These are phyloP conservation scores for Cryptoprocta ferox DNA, from an alignment of 2,797 vertebrate species.

Conservation along the genomic window DNA sequence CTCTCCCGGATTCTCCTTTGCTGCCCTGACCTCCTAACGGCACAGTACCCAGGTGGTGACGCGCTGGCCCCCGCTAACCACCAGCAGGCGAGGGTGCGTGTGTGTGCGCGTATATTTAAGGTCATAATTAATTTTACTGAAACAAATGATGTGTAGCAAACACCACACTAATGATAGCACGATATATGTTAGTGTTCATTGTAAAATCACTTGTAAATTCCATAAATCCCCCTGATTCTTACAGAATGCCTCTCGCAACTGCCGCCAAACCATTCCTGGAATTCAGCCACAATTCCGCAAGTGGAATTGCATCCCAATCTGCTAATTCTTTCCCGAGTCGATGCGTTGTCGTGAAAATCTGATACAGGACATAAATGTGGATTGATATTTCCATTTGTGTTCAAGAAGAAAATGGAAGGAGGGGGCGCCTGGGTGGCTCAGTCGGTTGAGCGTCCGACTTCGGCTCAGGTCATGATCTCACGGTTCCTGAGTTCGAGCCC, in stretches of 20 bases:
- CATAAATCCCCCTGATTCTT: background rate
- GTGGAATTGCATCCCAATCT: fast-evolving
- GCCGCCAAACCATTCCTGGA: fast-evolving
- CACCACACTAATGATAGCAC: too few species aligned
- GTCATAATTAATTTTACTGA: background rate
- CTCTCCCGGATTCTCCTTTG: background rate
- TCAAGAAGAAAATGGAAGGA: background rate
- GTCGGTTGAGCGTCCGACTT: too few species aligned
- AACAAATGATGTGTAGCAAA: background rate
- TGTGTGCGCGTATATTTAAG: fast-evolving
- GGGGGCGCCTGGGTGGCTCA: too few species aligned
- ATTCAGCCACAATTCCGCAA: background rate
- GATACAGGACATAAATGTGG: fast-evolving
- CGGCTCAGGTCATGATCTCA: fast-evolving
- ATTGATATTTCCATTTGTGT: background rate
- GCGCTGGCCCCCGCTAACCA: background rate
- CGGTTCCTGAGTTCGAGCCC: too few species aligned
- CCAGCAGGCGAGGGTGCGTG: too few species aligned
- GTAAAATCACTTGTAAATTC: background rate
- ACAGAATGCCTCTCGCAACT: background rate
- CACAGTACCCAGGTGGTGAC: background rate
- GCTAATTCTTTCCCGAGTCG: background rate
- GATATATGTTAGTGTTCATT: background rate
- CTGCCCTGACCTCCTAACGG: background rate
- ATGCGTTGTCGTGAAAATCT: background rate